These are phyloP conservation scores for Blomia tropicalis DNA, from an alignment of 2,888 invertebrate species.

Conservation along the genomic window DNA sequence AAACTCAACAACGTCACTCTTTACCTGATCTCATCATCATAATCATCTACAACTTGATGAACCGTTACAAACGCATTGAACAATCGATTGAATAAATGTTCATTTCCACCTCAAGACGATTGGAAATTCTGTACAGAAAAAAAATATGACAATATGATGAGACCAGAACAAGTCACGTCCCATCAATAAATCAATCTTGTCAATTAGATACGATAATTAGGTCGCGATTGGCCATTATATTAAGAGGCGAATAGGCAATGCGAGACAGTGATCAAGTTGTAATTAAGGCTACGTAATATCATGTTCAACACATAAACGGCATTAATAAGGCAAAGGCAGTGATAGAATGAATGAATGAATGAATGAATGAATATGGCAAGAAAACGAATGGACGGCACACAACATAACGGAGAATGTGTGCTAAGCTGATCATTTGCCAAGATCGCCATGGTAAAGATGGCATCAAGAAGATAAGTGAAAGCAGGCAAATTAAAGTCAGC, in stretches of 20 bases:
- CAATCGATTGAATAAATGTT: background rate
- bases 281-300: background rate
- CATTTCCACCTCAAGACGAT: background rate
- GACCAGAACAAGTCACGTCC: background rate
- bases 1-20: background rate
- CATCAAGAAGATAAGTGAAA: too few species aligned
- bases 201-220: conserved; percentile 7
- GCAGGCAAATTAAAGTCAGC: too few species aligned
- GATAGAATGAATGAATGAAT: background rate
- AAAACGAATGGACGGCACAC: background rate
- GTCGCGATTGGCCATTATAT: background rate
- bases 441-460: too few species aligned
- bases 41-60: background rate
- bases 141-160: background rate
- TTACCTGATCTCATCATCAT: background rate
- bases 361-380: background rate
- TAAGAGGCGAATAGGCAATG: background rate
- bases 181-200: conserved; percentile 4
- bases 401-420: too few species aligned
- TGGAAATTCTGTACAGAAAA: background rate
- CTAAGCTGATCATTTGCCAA: too few species aligned
- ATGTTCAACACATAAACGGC: background rate
- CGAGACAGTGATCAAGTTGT: background rate
- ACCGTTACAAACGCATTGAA: background rate
- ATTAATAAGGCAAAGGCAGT: background rate